These are phyloP conservation scores for Phasianus colchicus DNA, from an alignment of 2,113 vertebrate species.

Conservation along the genomic window DNA sequence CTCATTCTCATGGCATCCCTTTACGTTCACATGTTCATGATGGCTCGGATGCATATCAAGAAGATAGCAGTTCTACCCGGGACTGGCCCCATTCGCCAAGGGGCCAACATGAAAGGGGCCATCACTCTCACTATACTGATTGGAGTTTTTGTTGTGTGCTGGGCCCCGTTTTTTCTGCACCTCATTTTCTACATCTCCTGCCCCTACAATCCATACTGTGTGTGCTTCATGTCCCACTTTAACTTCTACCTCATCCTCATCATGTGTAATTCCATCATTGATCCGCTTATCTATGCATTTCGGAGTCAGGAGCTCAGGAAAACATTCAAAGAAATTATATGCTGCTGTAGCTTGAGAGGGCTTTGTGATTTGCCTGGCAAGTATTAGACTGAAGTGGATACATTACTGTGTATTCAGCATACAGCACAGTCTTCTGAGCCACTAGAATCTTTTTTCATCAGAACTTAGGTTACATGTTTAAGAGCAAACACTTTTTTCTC, in stretches of 20 bases:
- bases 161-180: constrained; percentile 95
- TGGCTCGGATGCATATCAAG: constrained; percentile 92
- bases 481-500: neutral
- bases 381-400: constrained; percentile 48
- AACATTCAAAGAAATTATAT: constrained; percentile 95
- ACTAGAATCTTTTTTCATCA: neutral
- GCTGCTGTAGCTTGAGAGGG: constrained; percentile 78
- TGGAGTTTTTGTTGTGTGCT: constrained; percentile 95
- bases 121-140: constrained; percentile 94
- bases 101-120: constrained; percentile 94
- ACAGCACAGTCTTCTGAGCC: neutral
- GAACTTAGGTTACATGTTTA: neutral
- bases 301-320: constrained; percentile 95
- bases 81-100: constrained; percentile 84
- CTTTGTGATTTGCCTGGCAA: constrained; percentile 79
- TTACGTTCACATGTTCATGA: constrained; percentile 96
- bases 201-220: constrained; percentile 93
- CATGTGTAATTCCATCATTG: constrained; percentile 96
- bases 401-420: neutral
- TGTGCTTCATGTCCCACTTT: constrained; percentile 98
- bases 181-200: constrained; percentile 94
- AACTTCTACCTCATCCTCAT: constrained; percentile 97
- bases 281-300: constrained; percentile 95
- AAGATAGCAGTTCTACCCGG: constrained; percentile 90
- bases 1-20: constrained; percentile 94